A percentile compares a stretch with the other conserved stretches of the same genome.
Evolutionary conservation across 2,888 invertebrate genomes (phyloP).

Genomic region (Diaperis boleti): DNA sequence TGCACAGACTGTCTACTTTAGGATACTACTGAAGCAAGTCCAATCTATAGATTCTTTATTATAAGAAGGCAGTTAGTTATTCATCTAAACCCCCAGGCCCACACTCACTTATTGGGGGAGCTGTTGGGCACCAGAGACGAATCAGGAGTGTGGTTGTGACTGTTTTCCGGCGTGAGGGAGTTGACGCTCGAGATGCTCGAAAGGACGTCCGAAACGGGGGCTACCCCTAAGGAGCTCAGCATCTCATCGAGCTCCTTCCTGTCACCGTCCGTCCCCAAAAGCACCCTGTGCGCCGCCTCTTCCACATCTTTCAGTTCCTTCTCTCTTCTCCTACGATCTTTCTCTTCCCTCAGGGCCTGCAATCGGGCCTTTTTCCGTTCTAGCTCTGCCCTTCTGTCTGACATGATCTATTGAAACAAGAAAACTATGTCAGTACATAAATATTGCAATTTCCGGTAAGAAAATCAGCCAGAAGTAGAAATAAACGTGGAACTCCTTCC

Average conservation of each 20-base stretch:
- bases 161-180: slow-evolving; percentile 84
- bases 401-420: slow-evolving; percentile 69
- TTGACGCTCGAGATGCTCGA: slow-evolving; percentile 87
- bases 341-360: slow-evolving; percentile 90
- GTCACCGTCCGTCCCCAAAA: slow-evolving; percentile 67
- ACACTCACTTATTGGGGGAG: slow-evolving; percentile 68
- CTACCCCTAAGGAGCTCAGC: slow-evolving; percentile 87
- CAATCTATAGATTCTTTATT: no score
- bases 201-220: slow-evolving; percentile 87
- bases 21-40: no score
- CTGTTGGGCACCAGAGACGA: slow-evolving; percentile 79
- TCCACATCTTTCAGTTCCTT: slow-evolving; percentile 90
- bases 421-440: background rate
- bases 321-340: slow-evolving; percentile 85
- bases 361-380: slow-evolving; percentile 93
- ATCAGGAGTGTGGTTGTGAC: slow-evolving; percentile 83
- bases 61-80: no score
- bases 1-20: no score
- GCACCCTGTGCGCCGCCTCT: slow-evolving; percentile 71
- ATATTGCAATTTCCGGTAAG: background rate
- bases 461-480: background rate
- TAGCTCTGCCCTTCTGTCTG: slow-evolving; percentile 92
- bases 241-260: slow-evolving; percentile 86
- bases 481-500: background rate
- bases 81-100: no score